Evolutionary conservation across 2,888 invertebrate genomes (phyloP).

Genomic region (Dioctria rufipes): DNA sequence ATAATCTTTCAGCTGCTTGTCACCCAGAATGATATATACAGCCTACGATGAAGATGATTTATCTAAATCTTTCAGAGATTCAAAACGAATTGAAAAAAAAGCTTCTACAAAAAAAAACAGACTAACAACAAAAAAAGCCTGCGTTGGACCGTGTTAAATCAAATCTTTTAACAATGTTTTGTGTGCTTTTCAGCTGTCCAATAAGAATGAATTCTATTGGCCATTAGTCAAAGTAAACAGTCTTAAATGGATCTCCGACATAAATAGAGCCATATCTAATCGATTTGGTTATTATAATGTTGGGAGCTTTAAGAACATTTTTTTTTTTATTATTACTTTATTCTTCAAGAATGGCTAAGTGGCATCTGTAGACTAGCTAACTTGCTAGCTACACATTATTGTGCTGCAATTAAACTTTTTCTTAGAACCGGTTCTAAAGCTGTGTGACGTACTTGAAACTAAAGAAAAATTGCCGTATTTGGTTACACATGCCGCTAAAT

Average conservation of each 20-base stretch:
- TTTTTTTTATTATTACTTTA: not conserved
- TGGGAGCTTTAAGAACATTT: too few relatives aligned
- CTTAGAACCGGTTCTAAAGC: slow-evolving; percentile 52
- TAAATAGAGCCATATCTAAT: slow-evolving; percentile 30
- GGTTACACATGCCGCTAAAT: slow-evolving; percentile 24
- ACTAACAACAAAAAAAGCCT: too few relatives aligned
- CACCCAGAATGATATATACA: not conserved
- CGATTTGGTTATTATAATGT: not conserved
- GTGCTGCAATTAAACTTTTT: slow-evolving; percentile 49
- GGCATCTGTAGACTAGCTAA: slow-evolving; percentile 9
- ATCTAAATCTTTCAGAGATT: not conserved
- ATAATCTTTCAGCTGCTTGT: too few relatives aligned
- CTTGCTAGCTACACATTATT: not conserved
- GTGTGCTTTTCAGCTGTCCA: too few relatives aligned
- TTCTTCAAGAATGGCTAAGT: slow-evolving; percentile 4
- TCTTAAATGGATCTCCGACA: too few relatives aligned
- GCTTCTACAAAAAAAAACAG: not conserved
- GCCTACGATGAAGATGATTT: slow-evolving; percentile 13
- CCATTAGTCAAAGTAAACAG: too few relatives aligned
- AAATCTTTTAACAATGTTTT: too few relatives aligned
- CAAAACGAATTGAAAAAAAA: not conserved
- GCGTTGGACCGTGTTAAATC: too few relatives aligned
- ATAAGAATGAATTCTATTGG: too few relatives aligned
- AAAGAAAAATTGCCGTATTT: slow-evolving; percentile 48
- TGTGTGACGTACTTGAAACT: slow-evolving; percentile 37